Evolutionary conservation across 2,888 invertebrate species (phyloP), one percentile per base, ranked within the genome.

Genomic region (Sialis fuliginosa): DNA sequence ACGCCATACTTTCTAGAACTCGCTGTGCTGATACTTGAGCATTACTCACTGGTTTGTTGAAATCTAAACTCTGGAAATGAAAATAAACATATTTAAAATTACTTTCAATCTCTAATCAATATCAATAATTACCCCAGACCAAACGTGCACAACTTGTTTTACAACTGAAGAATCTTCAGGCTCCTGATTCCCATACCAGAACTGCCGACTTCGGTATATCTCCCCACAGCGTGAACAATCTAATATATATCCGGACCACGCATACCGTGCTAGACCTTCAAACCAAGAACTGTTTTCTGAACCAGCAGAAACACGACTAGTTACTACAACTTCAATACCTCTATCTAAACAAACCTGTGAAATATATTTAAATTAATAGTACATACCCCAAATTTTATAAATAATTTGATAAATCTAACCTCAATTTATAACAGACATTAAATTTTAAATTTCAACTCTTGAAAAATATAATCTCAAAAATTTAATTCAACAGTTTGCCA

Each of bases 181-280:
- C 50, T 76, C 72, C 54, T 77, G 76, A 57, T 87, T 86, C 5
- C 84, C 85, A 60, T 78, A 85, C 87, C 86, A 88, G 60, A 79
- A 80, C 58, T 86, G 78, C 30, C 85, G 70, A 55, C 81, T 81
- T 40, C 81, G 70, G 56, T 72, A 75, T 50, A 82, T 79, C 52
- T 80, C 75, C 1, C 82, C 81, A 62, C 81, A 86, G 54, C 75
- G 72, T 9, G 75, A 74, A 62, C 87, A 88, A 57, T 84, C 82
- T 49, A 87, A 75, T 1, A 81, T 74, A 57, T 80, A 81, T 57
- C 86, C 85, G 44, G 81, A 77, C 84, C 83, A 85, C 1, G 82
- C 79, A 58, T 79, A 84, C 56, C 75, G 81, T 1, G 81, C 78
- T 41, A 83, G 62, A 33, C 79, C 80, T 32, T 39, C 39, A 46